Percentiles rank a stretch among this genome's conserved stretches.
These are phyloP conservation scores for Tethya wilhelma DNA, from an alignment of 37 sponge, comb jelly and placozoan genomes.

Conservation along the genomic window DNA sequence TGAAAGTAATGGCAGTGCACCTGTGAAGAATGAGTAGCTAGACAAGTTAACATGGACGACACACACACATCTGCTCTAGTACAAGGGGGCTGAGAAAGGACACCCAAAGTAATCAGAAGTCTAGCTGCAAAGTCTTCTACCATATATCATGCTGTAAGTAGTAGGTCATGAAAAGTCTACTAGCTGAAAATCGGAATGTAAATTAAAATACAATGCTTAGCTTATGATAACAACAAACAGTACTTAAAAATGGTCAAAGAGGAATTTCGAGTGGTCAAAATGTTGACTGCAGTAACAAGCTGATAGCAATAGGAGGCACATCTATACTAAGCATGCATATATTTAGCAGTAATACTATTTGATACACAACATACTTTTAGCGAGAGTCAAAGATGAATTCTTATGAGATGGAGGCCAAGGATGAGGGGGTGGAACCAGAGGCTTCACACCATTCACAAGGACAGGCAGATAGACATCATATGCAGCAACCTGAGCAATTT, in stretches of 20 bases:
- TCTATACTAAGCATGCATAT: background rate
- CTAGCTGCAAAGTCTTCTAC: too few relatives aligned
- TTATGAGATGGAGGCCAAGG: slow-evolving; percentile 81
- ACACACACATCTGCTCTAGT: too few relatives aligned
- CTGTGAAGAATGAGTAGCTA: background rate
- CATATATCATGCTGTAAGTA: too few relatives aligned
- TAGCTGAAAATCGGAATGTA: background rate
- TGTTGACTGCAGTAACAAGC: background rate
- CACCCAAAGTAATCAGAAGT: too few relatives aligned
- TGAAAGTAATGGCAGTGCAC: slow-evolving; percentile 26
- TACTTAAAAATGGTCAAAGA: background rate
- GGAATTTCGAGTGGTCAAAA: background rate
- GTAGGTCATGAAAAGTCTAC: too few relatives aligned
- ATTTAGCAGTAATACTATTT: background rate
- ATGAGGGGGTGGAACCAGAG: slow-evolving; percentile 80
- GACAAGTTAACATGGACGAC: too few relatives aligned
- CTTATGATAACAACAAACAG: background rate
- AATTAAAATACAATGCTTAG: background rate
- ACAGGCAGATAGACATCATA: slow-evolving; percentile 93
- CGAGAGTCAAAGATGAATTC: slow-evolving; percentile 8
- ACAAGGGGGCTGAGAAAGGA: too few relatives aligned
- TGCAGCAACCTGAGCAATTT: slow-evolving; percentile 70
- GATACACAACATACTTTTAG: background rate
- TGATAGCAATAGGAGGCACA: background rate
- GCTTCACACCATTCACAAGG: slow-evolving; percentile 79